Conservation (phyloP, 2,113 vertebrate genomes). For the Ancistrus triradiatus region DNA sequence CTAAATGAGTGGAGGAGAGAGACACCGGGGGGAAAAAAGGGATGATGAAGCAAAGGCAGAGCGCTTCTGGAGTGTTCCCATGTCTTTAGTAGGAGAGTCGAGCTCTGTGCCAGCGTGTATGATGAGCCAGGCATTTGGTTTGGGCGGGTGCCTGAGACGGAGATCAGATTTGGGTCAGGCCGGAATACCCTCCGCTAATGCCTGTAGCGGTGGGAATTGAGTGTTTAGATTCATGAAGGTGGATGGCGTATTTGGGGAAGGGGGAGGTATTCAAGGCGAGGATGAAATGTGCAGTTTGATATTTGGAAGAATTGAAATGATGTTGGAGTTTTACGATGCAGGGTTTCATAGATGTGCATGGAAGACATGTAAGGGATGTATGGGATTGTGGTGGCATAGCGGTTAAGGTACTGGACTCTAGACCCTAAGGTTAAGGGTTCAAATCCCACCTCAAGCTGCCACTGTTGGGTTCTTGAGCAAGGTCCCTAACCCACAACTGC, state of each 20-base stretch:
- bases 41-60: constrained; percentile 2
- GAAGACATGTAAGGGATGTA: too few species aligned
- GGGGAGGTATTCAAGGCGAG: too few species aligned
- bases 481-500: too few species aligned
- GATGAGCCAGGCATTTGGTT: constrained; percentile 13
- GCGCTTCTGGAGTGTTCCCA: neutral
- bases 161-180: constrained; percentile 46
- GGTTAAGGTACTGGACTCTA: too few species aligned
- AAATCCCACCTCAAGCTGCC: too few species aligned
- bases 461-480: neutral
- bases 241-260: neutral
- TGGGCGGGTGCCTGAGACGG: constrained; percentile 35
- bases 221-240: constrained; percentile 4
- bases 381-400: too few species aligned
- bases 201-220: constrained; percentile 1
- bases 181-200: constrained; percentile 14
- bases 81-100: neutral
- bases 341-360: too few species aligned
- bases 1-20: neutral
- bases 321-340: too few species aligned
- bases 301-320: too few species aligned
- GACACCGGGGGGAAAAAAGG: neutral
- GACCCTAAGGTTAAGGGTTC: too few species aligned
- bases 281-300: too few species aligned
- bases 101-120: neutral